These are phyloP conservation scores for Villa cingulata DNA, from an alignment of 2,888 invertebrate genomes.

Conservation along the genomic window DNA sequence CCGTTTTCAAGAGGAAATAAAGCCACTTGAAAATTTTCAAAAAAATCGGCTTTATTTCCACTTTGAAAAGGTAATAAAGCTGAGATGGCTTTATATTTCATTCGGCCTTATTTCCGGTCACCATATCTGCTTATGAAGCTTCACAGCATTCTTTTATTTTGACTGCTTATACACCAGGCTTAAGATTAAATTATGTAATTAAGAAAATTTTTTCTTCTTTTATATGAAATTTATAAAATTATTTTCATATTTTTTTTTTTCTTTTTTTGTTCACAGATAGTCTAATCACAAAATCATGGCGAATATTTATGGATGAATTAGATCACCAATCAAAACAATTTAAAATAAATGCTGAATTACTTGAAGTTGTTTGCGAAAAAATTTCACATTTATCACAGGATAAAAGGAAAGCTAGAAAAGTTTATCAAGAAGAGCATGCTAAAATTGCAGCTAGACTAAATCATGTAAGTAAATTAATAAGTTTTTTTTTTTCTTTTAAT, in stretches of 20 bases:
- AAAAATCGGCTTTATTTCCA: too few relatives aligned
- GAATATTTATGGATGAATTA: constrained; percentile 75
- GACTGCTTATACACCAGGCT: too few relatives aligned
- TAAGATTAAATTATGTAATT: too few relatives aligned
- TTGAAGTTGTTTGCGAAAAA: constrained; percentile 73
- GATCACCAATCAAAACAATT: constrained; percentile 73
- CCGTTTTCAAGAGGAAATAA: too few relatives aligned
- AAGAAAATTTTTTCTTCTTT: too few relatives aligned
- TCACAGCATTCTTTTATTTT: too few relatives aligned
- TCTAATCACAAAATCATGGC: constrained; percentile 60
- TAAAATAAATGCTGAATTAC: constrained; percentile 69
- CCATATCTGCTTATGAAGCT: too few relatives aligned
- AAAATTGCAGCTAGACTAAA: constrained; percentile 69
- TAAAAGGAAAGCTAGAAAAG: constrained; percentile 71
- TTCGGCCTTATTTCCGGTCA: too few relatives aligned
- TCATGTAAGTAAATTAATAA: constrained; percentile 55
- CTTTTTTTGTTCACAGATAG: constrained; percentile 37
- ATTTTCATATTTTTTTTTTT: background rate
- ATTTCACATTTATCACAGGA: constrained; percentile 70
- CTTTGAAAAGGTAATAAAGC: too few relatives aligned
- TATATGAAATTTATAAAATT: too few relatives aligned
- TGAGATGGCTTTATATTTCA: too few relatives aligned
- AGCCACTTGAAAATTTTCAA: too few relatives aligned
- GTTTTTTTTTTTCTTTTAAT: constrained; percentile 5
- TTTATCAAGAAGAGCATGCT: constrained; percentile 78